These are phyloP conservation scores for Cephus pulcher DNA, from an alignment of 2,888 invertebrate genomes.

Conservation along the genomic window DNA sequence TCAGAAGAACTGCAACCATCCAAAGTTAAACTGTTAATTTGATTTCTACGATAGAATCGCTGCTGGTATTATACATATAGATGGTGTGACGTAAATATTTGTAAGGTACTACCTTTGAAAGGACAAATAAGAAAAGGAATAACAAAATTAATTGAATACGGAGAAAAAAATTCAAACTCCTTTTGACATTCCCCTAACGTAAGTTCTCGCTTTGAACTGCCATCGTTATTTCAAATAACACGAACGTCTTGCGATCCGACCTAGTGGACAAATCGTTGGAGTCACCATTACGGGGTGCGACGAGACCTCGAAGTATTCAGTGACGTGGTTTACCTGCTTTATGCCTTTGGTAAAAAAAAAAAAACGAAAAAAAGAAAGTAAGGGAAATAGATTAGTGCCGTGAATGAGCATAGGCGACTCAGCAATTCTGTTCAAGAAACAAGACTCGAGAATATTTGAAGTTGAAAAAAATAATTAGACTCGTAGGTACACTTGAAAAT, in stretches of 20 bases:
- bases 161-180: not conserved
- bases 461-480: not conserved
- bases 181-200: constrained; percentile 1
- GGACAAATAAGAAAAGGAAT: not conserved
- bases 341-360: not conserved
- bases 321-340: not conserved
- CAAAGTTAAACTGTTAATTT: not conserved
- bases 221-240: constrained; percentile 44
- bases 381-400: not conserved
- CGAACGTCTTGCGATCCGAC: constrained; percentile 25
- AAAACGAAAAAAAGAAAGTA: not conserved
- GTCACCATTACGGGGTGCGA: constrained; percentile 13
- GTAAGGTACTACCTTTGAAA: not conserved
- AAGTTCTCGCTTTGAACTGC: constrained; percentile 8
- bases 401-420: not conserved
- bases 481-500: not conserved
- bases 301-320: not conserved
- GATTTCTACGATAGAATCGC: not conserved
- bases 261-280: constrained; percentile 24
- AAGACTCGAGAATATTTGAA: not conserved
- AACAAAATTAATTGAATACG: not conserved
- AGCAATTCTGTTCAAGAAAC: not conserved
- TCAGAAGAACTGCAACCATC: not conserved
- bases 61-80: not conserved
- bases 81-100: not conserved